Evolutionary conservation across 2,888 invertebrate species (phyloP).

Genomic region (Acleris sparsana): DNA sequence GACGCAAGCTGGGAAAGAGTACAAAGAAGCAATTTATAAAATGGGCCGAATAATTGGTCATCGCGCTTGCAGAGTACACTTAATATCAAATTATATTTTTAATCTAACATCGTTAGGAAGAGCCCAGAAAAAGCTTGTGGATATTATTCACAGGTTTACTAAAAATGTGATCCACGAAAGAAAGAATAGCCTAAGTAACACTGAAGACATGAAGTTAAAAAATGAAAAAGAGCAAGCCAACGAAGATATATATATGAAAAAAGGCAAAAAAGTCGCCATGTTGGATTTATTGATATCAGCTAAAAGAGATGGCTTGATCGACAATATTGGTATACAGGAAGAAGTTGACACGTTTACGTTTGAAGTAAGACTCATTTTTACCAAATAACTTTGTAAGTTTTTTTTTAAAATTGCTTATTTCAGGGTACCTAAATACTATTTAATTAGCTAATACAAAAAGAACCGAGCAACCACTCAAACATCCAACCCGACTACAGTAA

Average conservation of each 20-base stretch:
- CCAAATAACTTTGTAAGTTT: not conserved
- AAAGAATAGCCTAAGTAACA: slow-evolving; percentile 47
- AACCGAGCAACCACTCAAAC: no score
- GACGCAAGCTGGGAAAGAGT: slow-evolving; percentile 69
- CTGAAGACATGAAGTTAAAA: not conserved
- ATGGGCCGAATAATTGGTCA: slow-evolving; percentile 65
- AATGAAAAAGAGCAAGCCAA: slow-evolving; percentile 39
- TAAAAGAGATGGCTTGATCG: slow-evolving; percentile 72
- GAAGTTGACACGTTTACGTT: slow-evolving; percentile 87
- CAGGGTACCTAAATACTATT: no score
- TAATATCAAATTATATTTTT: slow-evolving; percentile 82
- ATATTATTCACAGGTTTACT: slow-evolving; percentile 64
- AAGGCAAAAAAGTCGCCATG: slow-evolving; percentile 80
- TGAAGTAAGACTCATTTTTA: slow-evolving; percentile 62
- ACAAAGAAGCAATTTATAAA: slow-evolving; percentile 82
- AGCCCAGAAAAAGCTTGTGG: slow-evolving; percentile 66
- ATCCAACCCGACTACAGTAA: no score
- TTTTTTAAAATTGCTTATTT: not conserved
- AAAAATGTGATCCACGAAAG: slow-evolving; percentile 66
- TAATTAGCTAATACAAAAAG: no score
- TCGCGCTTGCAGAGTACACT: slow-evolving; percentile 81
- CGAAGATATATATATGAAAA: slow-evolving; percentile 51
- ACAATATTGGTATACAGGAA: slow-evolving; percentile 80
- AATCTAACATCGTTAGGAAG: slow-evolving; percentile 74
- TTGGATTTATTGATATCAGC: slow-evolving; percentile 78